Evolutionary conservation across 2,113 vertebrate genomes (phyloP).

Genomic region (Lagenorhynchus albirostris): DNA sequence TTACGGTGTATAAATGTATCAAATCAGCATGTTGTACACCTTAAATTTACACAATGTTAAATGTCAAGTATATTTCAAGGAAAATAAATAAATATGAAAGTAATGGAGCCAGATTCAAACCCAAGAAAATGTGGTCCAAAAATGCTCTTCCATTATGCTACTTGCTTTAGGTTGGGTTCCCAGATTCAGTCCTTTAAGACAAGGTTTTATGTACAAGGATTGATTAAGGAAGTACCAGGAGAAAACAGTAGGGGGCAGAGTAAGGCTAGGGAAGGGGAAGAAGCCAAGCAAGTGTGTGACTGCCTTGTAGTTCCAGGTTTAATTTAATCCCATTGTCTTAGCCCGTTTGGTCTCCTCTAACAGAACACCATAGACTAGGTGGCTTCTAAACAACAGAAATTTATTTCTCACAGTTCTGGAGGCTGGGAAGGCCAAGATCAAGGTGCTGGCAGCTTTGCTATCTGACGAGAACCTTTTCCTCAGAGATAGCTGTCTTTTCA

Average conservation of each 20-base stretch:
- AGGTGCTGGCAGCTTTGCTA: neutral
- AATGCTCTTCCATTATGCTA: neutral
- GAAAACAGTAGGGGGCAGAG: neutral
- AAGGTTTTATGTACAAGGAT: neutral
- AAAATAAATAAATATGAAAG: neutral
- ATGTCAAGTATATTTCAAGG: neutral
- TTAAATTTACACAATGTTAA: neutral
- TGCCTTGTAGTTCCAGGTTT: neutral
- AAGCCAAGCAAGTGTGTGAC: neutral
- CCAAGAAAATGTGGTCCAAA: neutral
- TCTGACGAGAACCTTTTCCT: neutral
- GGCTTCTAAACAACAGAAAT: neutral
- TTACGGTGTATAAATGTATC: neutral
- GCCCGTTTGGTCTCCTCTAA: neutral
- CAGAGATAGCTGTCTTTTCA: neutral
- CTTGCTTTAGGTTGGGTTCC: neutral
- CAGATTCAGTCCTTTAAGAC: neutral
- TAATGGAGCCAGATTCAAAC: neutral
- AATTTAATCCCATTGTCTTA: neutral
- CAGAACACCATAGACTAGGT: neutral
- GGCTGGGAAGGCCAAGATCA: neutral
- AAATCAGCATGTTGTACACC: neutral
- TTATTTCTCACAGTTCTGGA: neutral
- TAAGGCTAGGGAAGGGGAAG: neutral
- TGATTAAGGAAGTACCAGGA: neutral